Evolutionary conservation across 2,888 invertebrate genomes (phyloP), one percentile per base, ranked within the genome.

Genomic region (Dorcus hopei): DNA sequence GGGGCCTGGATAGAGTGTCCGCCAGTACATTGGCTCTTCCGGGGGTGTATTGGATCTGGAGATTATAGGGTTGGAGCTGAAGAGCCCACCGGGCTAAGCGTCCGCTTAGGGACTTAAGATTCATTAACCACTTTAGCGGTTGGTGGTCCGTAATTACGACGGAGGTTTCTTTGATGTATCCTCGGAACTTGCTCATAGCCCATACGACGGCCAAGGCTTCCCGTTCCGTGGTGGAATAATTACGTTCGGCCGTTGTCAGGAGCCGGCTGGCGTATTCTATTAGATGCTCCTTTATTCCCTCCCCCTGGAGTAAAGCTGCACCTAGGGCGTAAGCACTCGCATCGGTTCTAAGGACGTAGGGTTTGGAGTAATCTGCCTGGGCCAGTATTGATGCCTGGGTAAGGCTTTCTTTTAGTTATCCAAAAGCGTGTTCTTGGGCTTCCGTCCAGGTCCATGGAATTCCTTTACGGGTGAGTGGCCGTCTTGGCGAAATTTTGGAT

Each of bases 121-220:
- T 63, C 61, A 75, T n/a, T n/a, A n/a, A n/a, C n/a, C n/a, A n/a
- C n/a, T n/a, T n/a, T n/a, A n/a, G n/a, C n/a, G n/a, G n/a, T 58
- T 78, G 74, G 55, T 81, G 81, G 58, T 81, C 81, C 0, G 78
- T 79, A 3, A 80, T 65, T 0, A 62, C 62, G 16, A 79, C 75
- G 0, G 64, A 49, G 4, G 68, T 39, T 0, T 74, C 73, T 52
- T 77, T 76, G 0, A 81, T 62, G 58, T 77, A 81, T 0, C 72
- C 74, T 26, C 76, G 58, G 55, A 77, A 80, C 58, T 61, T n/a
- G n/a, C n/a, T n/a, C n/a, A n/a, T n/a, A n/a, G n/a, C n/a, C n/a
- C n/a, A n/a, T n/a, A n/a, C n/a, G 1, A 68, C 47, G 0, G 70
- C 69, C 3, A 70, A 54, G 9, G 68, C 67, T 58, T 71, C 69